phyloP scores from a whole-genome alignment of 1,140 invertebrate genomes.

The Trichonephila clavipes region DNA sequence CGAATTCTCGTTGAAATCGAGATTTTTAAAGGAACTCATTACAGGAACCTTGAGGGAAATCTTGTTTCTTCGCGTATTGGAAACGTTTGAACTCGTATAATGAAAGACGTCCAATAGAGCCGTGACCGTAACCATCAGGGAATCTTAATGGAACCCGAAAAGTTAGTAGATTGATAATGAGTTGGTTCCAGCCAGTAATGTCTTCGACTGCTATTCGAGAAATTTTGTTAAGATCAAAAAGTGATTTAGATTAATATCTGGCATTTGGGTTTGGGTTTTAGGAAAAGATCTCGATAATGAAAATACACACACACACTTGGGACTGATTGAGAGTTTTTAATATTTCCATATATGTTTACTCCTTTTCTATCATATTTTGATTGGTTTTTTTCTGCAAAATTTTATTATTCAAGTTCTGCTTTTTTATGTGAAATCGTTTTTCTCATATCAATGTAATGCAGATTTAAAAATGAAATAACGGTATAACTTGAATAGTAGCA shows the following conservation, averaged over 20 bases:
- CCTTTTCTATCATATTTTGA: background rate
- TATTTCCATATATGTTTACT: background rate
- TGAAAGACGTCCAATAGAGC: constrained; percentile 26
- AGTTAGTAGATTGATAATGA: constrained; percentile 31
- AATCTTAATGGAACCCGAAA: constrained; percentile 15
- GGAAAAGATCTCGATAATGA: background rate
- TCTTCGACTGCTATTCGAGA: background rate
- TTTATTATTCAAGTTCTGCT: too few relatives aligned
- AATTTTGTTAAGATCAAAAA: constrained; percentile 21
- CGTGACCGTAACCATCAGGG: constrained; percentile 1
- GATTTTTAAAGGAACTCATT: constrained; percentile 33
- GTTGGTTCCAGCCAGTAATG: background rate
- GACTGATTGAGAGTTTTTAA: background rate
- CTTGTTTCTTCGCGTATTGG: constrained; percentile 17
- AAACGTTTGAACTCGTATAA: constrained; percentile 1
- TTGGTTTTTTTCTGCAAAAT: background rate
- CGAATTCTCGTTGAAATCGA: constrained; percentile 27
- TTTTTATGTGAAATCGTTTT: too few relatives aligned
- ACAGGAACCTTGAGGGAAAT: constrained; percentile 10
- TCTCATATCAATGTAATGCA: too few relatives aligned
- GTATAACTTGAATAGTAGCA: too few relatives aligned
- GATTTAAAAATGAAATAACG: too few relatives aligned
- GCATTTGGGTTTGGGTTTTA: background rate
- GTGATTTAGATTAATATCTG: constrained; percentile 28
- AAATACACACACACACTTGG: too few relatives aligned